Conservation (phyloP, 2,113 vertebrate genomes). For the Heteronetta atricapilla region DNA sequence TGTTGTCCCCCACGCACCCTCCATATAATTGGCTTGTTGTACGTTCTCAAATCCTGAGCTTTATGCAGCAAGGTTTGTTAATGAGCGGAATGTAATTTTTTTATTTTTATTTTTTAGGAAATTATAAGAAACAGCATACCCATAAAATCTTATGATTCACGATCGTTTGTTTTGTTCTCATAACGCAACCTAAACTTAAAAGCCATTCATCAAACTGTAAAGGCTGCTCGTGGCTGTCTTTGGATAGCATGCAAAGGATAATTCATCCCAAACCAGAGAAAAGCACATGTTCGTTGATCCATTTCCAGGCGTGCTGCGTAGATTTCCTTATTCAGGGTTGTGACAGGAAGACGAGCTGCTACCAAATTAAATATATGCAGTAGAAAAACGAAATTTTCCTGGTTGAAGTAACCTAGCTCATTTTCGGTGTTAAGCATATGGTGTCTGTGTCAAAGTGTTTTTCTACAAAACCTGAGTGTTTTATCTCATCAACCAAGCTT, state of each 20-base stretch:
- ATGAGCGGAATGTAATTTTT: constrained; percentile 36
- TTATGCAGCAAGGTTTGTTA: constrained; percentile 40
- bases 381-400: not conserved
- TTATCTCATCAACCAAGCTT: not conserved
- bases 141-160: constrained; percentile 80
- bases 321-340: not conserved
- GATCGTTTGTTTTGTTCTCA: constrained; percentile 83
- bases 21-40: not conserved
- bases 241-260: constrained; percentile 73
- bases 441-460: not conserved
- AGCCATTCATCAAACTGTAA: constrained; percentile 76
- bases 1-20: not conserved
- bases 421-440: not conserved
- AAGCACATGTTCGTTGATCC: constrained; percentile 70
- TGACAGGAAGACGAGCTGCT: not conserved
- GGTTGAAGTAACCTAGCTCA: not conserved
- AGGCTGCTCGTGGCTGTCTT: constrained; percentile 73
- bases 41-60: not conserved
- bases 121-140: constrained; percentile 57
- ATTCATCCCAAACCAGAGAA: constrained; percentile 73
- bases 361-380: not conserved
- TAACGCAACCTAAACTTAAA: constrained; percentile 78
- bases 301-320: not conserved
- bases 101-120: constrained; percentile 40
- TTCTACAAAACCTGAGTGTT: not conserved